Conservation (phyloP, 2,888 invertebrate species). For the Noctua comes region DNA sequence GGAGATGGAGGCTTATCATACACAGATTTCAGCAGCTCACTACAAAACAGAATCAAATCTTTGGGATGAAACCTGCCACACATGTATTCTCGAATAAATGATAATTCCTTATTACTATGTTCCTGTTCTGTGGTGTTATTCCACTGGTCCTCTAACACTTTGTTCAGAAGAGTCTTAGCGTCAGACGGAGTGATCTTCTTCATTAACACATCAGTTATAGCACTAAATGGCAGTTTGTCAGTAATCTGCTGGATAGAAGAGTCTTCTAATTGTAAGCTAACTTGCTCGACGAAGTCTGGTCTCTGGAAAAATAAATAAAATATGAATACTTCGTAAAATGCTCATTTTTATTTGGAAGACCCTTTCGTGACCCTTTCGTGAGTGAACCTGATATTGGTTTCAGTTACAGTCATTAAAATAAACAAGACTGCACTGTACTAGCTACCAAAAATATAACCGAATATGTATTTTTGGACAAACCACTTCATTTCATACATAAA, state of each 20-base stretch:
- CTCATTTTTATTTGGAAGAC: not conserved
- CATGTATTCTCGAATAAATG: conserved; percentile 75
- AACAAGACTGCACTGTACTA: not conserved
- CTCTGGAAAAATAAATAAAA: conserved; percentile 74
- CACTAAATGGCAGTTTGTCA: conserved; percentile 71
- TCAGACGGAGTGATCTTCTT: conserved; percentile 71
- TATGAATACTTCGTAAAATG: not conserved
- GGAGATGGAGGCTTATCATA: conserved; percentile 71
- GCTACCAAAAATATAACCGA: not conserved
- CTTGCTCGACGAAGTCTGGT: conserved; percentile 76
- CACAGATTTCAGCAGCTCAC: conserved; percentile 76
- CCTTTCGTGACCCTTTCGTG: not conserved
- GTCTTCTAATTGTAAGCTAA: conserved; percentile 73
- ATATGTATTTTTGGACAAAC: not conserved
- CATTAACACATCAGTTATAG: conserved; percentile 69
- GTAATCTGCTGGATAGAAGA: conserved; percentile 72
- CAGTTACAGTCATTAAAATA: not conserved
- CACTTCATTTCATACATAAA: no score
- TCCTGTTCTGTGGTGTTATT: conserved; percentile 52
- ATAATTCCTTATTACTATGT: conserved; percentile 66
- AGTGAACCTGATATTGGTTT: not conserved
- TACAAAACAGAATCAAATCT: conserved; percentile 80
- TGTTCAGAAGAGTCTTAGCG: conserved; percentile 66
- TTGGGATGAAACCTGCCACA: conserved; percentile 74
- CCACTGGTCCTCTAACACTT: conserved; percentile 70